Evolutionary conservation across 2,797 vertebrate species (phyloP).

Genomic region (Lepus townsendii): DNA sequence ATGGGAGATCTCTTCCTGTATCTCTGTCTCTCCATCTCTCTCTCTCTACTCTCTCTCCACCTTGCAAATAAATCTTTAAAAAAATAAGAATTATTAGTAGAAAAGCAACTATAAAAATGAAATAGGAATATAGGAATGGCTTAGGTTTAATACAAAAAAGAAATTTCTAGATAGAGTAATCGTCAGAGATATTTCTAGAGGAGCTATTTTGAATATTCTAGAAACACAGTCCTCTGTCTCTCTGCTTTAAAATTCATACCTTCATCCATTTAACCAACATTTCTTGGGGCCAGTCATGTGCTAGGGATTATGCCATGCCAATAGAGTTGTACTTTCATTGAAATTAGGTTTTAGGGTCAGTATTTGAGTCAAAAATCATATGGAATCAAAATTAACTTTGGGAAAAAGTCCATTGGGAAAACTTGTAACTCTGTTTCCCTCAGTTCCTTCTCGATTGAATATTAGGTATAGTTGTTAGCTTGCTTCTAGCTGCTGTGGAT

Average conservation of each 20-base stretch:
- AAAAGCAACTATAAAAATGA: conserved; percentile 52
- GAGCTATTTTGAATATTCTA: not conserved
- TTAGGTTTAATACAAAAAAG: conserved; percentile 61
- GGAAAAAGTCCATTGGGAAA: not conserved
- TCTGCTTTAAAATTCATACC: not conserved
- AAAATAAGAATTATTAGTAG: too few species aligned
- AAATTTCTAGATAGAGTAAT: conserved; percentile 36
- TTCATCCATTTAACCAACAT: conserved; percentile 52
- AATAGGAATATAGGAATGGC: conserved; percentile 8
- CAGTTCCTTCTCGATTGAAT: not conserved
- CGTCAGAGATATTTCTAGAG: conserved; percentile 42
- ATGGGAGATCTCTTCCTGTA: too few species aligned
- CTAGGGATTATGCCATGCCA: not conserved
- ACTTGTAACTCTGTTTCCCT: not conserved
- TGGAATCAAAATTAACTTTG: conserved; percentile 23
- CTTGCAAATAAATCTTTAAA: too few species aligned
- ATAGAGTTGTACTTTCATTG: not conserved
- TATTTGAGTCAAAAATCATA: not conserved
- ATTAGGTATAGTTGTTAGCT: conserved; percentile 5
- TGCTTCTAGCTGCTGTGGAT: conserved; percentile 1
- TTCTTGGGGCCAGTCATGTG: not conserved
- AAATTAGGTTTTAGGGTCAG: conserved; percentile 34
- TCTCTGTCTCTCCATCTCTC: too few species aligned
- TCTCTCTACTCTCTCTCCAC: too few species aligned
- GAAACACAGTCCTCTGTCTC: not conserved